Conservation (phyloP, 2,797 vertebrate species). For the Odontamblyopus rebecca region DNA sequence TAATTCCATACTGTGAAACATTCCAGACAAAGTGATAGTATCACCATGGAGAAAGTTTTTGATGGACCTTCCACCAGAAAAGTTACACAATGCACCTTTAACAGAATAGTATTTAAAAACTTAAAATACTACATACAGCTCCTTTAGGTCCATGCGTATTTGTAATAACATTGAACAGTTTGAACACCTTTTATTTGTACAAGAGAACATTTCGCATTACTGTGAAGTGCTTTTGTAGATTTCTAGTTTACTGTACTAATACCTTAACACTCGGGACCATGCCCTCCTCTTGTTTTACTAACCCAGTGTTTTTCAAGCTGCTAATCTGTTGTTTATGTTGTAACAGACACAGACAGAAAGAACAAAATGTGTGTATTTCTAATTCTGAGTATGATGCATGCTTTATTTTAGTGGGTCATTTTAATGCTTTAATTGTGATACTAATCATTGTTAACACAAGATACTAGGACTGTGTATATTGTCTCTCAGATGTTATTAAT, state of each 20-base stretch:
- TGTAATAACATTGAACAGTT: background rate
- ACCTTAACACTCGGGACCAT: slow-evolving; percentile 25
- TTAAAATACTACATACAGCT: background rate
- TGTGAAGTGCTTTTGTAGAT: slow-evolving; percentile 1
- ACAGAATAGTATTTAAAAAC: background rate
- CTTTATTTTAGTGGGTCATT: slow-evolving; percentile 45
- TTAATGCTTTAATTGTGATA: slow-evolving; percentile 48
- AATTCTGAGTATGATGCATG: slow-evolving; percentile 62
- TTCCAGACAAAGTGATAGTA: too few relatives aligned
- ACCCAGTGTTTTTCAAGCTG: slow-evolving; percentile 36
- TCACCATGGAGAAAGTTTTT: too few relatives aligned
- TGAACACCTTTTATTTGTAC: background rate
- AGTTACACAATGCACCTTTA: too few relatives aligned
- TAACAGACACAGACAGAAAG: slow-evolving; percentile 33
- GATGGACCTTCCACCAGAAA: too few relatives aligned
- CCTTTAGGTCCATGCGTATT: background rate
- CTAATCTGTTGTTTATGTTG: slow-evolving; percentile 36
- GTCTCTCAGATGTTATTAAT: slow-evolving; percentile 68
- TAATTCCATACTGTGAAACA: too few relatives aligned
- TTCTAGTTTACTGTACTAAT: background rate
- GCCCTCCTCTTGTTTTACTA: slow-evolving; percentile 34
- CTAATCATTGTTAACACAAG: slow-evolving; percentile 59
- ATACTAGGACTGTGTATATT: slow-evolving; percentile 54
- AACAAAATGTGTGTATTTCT: slow-evolving; percentile 41
- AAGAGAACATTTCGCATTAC: background rate